Base-by-base conservation (phyloP, 2,888 invertebrate species). In the Trichacis sp. region DNA sequence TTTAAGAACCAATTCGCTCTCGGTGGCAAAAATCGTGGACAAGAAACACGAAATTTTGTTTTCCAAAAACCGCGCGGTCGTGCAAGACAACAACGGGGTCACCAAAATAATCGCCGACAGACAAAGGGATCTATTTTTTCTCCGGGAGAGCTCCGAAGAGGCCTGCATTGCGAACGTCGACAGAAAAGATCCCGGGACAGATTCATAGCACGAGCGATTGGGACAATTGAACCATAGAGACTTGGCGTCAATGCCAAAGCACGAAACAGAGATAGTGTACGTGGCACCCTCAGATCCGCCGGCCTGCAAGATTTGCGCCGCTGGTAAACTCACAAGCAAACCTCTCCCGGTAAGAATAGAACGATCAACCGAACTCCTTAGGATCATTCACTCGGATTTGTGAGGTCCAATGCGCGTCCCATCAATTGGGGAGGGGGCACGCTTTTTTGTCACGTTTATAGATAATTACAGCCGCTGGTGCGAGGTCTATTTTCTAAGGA, bases 391-490 rank as follows among this genome's bases (percentile, higher is more conserved):
- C 57, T 52, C 43, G 55, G 69, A 33, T 70, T 64, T 17, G 47
- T 70, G 64, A 24, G 65, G 65, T 1, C 71, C 74, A 1, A 68
- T 68, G 64, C 33, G 65, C 8, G 50, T 48, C 1, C 45, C 48
- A 24, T 73, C 70, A 2, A 18, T 40, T 8, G 70, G 69, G 18
- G 70, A 68, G 18, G 48, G 63, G 6, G 47, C 64, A 2, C 61
- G 49, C 17, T 74, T 73, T 40, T 72, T 75, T 15, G 47, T 70
- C 0, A 71, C 69, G 0, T 76, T 76, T 30, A 73, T 72, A 1
- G 75, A 75, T 49, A 72, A 77, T 49, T 38, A 55, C 38, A 62
- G 64, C 3, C 55, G 73, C 11, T 71, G 67, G 54, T 69, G 70
- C 20, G 58, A 69, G 15, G 59, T 70, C 0, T 52, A 62, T 18